These are phyloP conservation scores for Champsocephalus esox DNA, from an alignment of 2,797 vertebrate genomes.

Conservation along the genomic window DNA sequence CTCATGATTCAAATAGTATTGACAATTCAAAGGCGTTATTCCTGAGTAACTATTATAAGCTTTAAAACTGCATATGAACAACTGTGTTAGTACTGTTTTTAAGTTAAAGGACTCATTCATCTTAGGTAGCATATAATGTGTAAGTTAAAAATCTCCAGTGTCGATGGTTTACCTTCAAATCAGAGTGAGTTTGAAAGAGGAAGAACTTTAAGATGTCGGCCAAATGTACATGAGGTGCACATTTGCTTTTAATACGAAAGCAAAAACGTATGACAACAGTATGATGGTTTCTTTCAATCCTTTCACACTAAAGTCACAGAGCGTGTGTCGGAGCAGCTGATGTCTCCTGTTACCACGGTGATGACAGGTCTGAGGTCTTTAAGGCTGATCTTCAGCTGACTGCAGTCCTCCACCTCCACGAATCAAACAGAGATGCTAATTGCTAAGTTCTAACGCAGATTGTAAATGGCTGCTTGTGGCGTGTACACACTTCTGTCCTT, in stretches of 20 bases:
- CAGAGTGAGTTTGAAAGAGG: background rate
- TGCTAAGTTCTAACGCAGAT: constrained; percentile 12
- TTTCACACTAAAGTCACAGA: constrained; percentile 9
- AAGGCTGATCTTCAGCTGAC: background rate
- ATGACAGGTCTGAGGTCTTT: background rate
- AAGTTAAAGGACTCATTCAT: constrained; percentile 7
- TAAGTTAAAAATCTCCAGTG: background rate
- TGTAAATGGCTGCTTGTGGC: background rate
- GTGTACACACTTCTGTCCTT: background rate
- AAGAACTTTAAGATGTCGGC: background rate
- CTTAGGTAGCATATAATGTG: background rate
- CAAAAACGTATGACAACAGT: background rate
- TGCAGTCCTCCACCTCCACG: constrained; percentile 15
- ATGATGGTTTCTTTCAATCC: background rate
- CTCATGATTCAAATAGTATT: constrained; percentile 13
- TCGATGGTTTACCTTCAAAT: constrained; percentile 19
- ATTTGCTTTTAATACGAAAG: background rate
- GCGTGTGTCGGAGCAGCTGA: constrained; percentile 8
- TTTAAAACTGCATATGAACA: constrained; percentile 21
- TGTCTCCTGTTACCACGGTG: constrained; percentile 4
- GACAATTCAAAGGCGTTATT: constrained; percentile 34
- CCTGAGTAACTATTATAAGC: constrained; percentile 49
- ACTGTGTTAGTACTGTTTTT: constrained; percentile 5
- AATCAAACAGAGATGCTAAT: constrained; percentile 17
- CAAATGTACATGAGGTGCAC: background rate